Evolutionary conservation across 1,140 invertebrate species (phyloP).

Genomic region (Archegozetes longisetosus): DNA sequence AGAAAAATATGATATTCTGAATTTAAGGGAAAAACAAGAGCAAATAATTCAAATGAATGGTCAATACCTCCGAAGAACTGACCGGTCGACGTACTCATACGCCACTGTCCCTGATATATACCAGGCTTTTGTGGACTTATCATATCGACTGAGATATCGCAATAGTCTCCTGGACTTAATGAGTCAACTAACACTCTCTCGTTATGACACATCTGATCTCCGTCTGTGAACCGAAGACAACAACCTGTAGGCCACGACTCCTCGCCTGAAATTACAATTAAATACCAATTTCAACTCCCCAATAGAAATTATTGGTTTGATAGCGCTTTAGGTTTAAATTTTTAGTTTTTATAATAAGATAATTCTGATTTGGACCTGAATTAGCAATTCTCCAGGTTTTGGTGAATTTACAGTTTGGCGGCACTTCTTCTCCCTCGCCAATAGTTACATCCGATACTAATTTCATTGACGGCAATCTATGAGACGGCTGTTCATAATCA

Average conservation of each 20-base stretch:
- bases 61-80: constrained; percentile 62
- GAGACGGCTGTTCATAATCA: constrained; percentile 51
- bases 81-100: constrained; percentile 56
- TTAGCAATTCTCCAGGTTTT: constrained; percentile 70
- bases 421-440: constrained; percentile 52
- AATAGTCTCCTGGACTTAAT: constrained; percentile 45
- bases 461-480: constrained; percentile 52
- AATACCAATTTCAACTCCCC: not conserved
- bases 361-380: constrained; percentile 35
- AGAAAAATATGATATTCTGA: constrained; percentile 2
- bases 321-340: not conserved
- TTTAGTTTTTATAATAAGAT: constrained; percentile 15
- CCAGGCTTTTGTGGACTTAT: constrained; percentile 47
- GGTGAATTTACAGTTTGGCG: constrained; percentile 49
- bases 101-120: constrained; percentile 64
- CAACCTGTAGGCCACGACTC: constrained; percentile 61
- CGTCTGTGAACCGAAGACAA: constrained; percentile 45
- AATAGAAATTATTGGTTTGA: not conserved
- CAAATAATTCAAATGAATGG: not conserved
- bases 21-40: not conserved
- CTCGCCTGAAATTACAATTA: constrained; percentile 28
- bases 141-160: constrained; percentile 49
- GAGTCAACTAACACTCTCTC: constrained; percentile 41
- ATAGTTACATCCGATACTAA: constrained; percentile 57
- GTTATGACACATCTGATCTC: constrained; percentile 39